A percentile compares a stretch with the other conserved stretches of the same genome.
These are phyloP conservation scores for Grus americana DNA, from an alignment of 2,113 vertebrate species.

Conservation along the genomic window DNA sequence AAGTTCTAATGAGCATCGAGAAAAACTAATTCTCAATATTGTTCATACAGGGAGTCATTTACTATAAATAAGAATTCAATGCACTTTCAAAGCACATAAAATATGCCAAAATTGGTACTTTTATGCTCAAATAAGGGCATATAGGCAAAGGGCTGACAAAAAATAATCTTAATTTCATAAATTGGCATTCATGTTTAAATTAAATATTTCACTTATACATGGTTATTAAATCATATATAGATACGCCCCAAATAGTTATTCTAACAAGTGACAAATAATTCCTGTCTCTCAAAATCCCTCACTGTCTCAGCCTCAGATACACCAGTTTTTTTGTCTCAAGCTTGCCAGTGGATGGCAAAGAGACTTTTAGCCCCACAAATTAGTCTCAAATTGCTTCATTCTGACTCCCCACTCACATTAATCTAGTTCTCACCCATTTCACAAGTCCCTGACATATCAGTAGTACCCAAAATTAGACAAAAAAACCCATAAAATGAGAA, in stretches of 20 bases:
- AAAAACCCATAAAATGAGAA: background rate
- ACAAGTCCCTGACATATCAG: background rate
- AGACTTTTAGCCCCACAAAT: background rate
- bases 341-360: background rate
- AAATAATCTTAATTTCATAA: background rate
- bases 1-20: fast-evolving
- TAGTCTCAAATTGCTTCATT: background rate
- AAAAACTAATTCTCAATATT: background rate
- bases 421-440: background rate
- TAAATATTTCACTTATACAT: background rate
- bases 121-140: background rate
- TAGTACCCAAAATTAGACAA: background rate
- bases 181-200: background rate
- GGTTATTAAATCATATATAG: background rate
- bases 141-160: background rate
- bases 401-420: background rate
- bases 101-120: background rate
- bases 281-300: background rate
- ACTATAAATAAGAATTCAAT: background rate
- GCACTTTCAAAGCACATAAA: background rate
- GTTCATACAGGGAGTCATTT: background rate
- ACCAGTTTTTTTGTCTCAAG: background rate
- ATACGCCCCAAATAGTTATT: background rate
- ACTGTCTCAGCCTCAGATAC: background rate
- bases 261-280: background rate